Conservation (phyloP, 2,888 invertebrate genomes). For the Brassicogethes aeneus region DNA sequence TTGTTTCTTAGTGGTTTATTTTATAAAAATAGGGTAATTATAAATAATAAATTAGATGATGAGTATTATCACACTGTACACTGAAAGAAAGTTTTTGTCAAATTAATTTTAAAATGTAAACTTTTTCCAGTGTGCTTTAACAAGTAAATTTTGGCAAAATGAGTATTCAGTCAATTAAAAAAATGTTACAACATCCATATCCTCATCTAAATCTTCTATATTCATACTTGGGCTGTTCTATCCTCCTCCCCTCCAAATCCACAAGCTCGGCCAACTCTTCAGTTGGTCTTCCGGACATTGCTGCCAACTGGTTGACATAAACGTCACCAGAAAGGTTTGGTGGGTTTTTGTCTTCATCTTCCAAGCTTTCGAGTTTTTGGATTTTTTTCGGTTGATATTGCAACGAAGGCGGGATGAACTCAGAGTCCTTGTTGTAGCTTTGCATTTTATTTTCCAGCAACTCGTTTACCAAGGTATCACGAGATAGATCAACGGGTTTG, state of each 20-base stretch:
- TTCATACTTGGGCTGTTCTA: neutral
- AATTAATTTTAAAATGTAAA: too few relatives aligned
- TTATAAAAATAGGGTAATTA: too few relatives aligned
- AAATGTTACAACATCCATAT: too few relatives aligned
- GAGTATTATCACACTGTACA: too few relatives aligned
- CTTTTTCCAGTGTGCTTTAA: too few relatives aligned
- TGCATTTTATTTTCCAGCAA: neutral
- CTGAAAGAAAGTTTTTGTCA: too few relatives aligned
- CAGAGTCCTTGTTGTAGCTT: neutral
- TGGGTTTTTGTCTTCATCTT: conserved; percentile 1
- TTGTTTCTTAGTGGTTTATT: too few relatives aligned
- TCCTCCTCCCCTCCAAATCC: neutral
- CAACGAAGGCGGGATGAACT: neutral
- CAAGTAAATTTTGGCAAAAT: too few relatives aligned
- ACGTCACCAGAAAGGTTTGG: neutral
- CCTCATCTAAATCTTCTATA: too few relatives aligned
- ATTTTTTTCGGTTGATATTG: neutral
- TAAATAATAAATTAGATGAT: too few relatives aligned
- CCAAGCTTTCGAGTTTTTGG: conserved; percentile 4
- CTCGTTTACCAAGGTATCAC: neutral
- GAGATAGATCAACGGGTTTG: neutral
- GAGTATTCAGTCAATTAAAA: too few relatives aligned
- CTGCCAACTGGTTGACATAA: neutral
- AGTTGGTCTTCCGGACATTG: neutral
- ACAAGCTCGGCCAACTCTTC: neutral